A percentile compares a stretch with the other conserved stretches of the same genome.
These are phyloP conservation scores for Pleuronectes platessa DNA, from an alignment of 2,113 vertebrate species.

Conservation along the genomic window DNA sequence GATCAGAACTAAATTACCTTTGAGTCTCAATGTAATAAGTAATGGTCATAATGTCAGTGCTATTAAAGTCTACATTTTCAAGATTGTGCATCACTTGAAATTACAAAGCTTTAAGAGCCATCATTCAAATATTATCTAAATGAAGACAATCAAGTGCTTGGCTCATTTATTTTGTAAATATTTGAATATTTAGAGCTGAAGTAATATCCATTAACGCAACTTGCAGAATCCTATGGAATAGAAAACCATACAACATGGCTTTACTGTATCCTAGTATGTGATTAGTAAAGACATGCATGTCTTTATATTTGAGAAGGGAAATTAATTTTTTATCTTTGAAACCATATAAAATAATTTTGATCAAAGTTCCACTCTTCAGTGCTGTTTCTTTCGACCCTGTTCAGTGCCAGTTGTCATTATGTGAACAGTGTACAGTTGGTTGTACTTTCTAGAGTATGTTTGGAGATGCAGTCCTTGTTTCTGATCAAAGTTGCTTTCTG, in stretches of 20 bases:
- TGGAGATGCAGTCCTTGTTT: too few species aligned
- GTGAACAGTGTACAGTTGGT: too few species aligned
- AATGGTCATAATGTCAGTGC: not conserved
- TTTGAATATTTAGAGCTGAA: not conserved
- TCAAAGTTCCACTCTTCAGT: not conserved
- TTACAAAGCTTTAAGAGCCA: not conserved
- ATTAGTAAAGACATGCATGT: not conserved
- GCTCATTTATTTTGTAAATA: not conserved
- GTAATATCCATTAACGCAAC: not conserved
- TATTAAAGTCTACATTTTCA: not conserved
- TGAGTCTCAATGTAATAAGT: not conserved
- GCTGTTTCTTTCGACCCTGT: not conserved
- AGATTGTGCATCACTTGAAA: not conserved
- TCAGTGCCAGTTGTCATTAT: too few species aligned
- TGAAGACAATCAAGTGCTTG: not conserved
- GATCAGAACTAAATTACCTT: not conserved
- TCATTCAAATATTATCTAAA: too few species aligned
- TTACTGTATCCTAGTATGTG: not conserved
- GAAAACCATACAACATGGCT: not conserved
- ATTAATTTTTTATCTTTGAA: not conserved
- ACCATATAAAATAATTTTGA: not conserved
- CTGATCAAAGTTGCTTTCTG: too few species aligned
- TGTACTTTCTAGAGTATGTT: too few species aligned
- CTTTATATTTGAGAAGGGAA: not conserved
- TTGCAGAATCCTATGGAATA: too few species aligned